Evolutionary conservation across 2,113 vertebrate genomes (phyloP).

Genomic region (Hydrolagus affinis): DNA sequence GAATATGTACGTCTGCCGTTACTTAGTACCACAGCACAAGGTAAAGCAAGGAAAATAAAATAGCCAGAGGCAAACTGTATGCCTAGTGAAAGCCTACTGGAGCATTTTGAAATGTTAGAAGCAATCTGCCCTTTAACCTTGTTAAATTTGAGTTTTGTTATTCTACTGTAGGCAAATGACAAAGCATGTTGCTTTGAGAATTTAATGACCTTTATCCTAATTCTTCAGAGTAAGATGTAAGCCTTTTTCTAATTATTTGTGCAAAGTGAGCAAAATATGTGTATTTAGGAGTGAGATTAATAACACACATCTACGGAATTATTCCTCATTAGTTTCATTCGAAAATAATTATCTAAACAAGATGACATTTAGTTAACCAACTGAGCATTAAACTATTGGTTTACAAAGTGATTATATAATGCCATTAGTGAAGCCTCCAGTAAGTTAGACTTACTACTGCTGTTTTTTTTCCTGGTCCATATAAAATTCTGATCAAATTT

Average conservation of each 20-base stretch:
- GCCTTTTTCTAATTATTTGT: conserved; percentile 27
- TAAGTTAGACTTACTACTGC: background rate
- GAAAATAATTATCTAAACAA: conserved; percentile 17
- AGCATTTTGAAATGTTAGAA: conserved; percentile 19
- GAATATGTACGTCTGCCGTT: background rate
- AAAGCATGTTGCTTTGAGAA: conserved; percentile 16
- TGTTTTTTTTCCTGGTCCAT: background rate
- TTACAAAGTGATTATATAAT: background rate
- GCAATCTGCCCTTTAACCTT: conserved; percentile 23
- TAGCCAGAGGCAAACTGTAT: conserved; percentile 5
- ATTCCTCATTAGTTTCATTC: background rate
- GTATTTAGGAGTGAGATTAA: conserved; percentile 27
- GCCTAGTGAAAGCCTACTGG: conserved; percentile 12
- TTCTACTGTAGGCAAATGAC: conserved; percentile 18
- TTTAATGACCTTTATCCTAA: conserved; percentile 30
- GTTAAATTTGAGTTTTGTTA: conserved; percentile 24
- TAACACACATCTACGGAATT: background rate
- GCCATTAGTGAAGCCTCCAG: conserved; percentile 12
- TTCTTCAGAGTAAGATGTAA: conserved; percentile 1
- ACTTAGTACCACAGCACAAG: background rate
- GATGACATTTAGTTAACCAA: background rate
- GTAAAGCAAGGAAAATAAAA: conserved; percentile 16
- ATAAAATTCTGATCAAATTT: background rate
- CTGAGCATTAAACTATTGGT: background rate
- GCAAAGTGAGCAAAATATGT: conserved; percentile 9